Evolutionary conservation across 2,797 vertebrate species (phyloP), one percentile per base, ranked within the genome.

Genomic region (Gymnodraco acuticeps): DNA sequence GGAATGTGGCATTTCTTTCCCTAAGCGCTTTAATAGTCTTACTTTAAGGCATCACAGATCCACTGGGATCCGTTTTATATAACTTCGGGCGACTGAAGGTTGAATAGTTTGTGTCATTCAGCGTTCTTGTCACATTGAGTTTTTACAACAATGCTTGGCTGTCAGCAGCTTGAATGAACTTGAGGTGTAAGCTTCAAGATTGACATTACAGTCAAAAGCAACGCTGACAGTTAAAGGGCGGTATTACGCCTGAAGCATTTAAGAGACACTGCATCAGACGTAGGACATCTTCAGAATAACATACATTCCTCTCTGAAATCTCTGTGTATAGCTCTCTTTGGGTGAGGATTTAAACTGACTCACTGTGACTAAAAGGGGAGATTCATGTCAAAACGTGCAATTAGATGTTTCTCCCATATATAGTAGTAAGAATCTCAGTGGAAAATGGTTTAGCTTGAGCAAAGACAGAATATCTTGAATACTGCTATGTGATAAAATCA

Each of bases 381-480:
- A 87, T 90, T 88, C 84, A 90, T 78, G 85, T 87, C 77, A 84
- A 19, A 78, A 74, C 48, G 58, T 75, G 48, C 52, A 70, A 72
- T 59, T 62, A 84, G 67, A 82, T 50, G 42, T 72, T 68, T 73
- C 66, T 55, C 19, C 13, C 31, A 64, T 3, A 19, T 31, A 75
- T 47, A 68, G 75, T 77, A 9, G 31, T 56, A 12, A 41, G 42
- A 51, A 48, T 56, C 65, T 78, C 45, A 59, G 42, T 47, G 50
- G 68, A 81, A 75, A 52, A 15, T 10, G 19, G 14, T 58, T 65
- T 46, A 43, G 10, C 13, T 33, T 42, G 20, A 66, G 17, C 13
- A 63, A 74, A 65, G 9, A 65, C 9, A 17, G 2, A 50, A 38
- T n/a, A 60, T 47, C 53, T 64, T n/a, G 13, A 63, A 62, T 51